Conservation (phyloP, 2,888 invertebrate genomes). For the Hirtodrosophila cameraria region DNA sequence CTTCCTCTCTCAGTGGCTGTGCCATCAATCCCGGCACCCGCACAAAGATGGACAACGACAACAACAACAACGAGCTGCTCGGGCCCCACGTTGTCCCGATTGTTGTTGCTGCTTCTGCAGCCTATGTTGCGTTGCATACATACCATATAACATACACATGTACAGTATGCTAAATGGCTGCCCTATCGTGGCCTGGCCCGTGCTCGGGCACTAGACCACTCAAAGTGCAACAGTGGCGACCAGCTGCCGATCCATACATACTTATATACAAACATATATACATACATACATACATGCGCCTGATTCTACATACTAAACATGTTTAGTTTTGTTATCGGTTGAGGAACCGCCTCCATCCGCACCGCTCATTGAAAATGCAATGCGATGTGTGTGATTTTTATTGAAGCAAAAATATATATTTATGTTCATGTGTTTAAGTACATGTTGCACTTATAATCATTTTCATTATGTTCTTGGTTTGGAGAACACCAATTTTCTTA, state of each 20-base stretch:
- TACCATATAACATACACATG: conserved; percentile 2
- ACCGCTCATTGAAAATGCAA: conserved; percentile 68
- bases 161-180: conserved; percentile 58
- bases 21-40: conserved; percentile 78
- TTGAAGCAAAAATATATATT: conserved; percentile 52
- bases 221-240: conserved; percentile 40
- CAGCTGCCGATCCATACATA: conserved; percentile 28
- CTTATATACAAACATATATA: not conserved
- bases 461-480: too few relatives aligned
- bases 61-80: conserved; percentile 23
- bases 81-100: conserved; percentile 48
- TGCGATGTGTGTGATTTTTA: conserved; percentile 68
- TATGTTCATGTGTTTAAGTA: too few relatives aligned
- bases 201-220: conserved; percentile 45
- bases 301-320: conserved; percentile 60
- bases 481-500: too few relatives aligned
- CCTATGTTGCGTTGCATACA: not conserved
- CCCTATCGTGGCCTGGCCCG: conserved; percentile 54
- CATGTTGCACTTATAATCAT: too few relatives aligned
- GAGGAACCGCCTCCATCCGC: conserved; percentile 60
- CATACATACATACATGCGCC: conserved; percentile 9
- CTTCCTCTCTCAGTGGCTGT: conserved; percentile 68
- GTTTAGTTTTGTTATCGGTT: conserved; percentile 60
- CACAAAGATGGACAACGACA: conserved; percentile 64
- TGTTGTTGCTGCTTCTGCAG: conserved; percentile 28